Conservation (phyloP, 2,797 vertebrate species). For the Acipenser oxyrinchus region DNA sequence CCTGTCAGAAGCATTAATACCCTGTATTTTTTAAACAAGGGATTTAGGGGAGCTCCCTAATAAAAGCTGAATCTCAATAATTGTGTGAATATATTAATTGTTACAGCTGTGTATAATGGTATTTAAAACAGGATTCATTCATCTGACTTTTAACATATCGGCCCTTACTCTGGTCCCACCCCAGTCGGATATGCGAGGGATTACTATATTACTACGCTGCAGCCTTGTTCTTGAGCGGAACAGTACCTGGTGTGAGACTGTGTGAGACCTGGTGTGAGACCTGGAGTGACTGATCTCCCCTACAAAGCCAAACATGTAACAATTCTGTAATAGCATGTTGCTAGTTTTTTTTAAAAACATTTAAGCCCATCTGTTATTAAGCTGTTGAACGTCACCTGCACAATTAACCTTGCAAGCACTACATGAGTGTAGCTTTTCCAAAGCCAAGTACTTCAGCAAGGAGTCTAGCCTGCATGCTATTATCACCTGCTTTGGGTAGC, state of each 20-base stretch:
- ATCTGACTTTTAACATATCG: no score
- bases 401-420: slow-evolving; percentile 65
- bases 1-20: no score
- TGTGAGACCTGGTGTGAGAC: slow-evolving; percentile 27
- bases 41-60: no score
- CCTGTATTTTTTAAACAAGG: no score
- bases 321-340: slow-evolving; percentile 1
- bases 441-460: slow-evolving; percentile 23
- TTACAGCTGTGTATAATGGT: no score
- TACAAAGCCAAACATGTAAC: slow-evolving; percentile 7
- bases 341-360: slow-evolving; percentile 48
- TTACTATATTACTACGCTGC: slow-evolving; percentile 12
- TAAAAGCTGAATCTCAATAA: no score
- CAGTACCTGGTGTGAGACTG: slow-evolving; percentile 23
- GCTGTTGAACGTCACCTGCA: slow-evolving; percentile 58
- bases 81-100: no score
- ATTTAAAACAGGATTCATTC: no score
- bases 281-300: slow-evolving; percentile 38
- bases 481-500: slow-evolving; percentile 29
- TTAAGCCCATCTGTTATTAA: slow-evolving; percentile 58
- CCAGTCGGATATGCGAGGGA: no score
- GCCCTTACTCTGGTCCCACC: no score
- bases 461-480: slow-evolving; percentile 4
- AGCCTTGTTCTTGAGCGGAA: slow-evolving; percentile 42
- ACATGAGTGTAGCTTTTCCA: slow-evolving; percentile 48